Base-by-base conservation (phyloP, 2,888 invertebrate genomes). In the Nemurella pictetii region DNA sequence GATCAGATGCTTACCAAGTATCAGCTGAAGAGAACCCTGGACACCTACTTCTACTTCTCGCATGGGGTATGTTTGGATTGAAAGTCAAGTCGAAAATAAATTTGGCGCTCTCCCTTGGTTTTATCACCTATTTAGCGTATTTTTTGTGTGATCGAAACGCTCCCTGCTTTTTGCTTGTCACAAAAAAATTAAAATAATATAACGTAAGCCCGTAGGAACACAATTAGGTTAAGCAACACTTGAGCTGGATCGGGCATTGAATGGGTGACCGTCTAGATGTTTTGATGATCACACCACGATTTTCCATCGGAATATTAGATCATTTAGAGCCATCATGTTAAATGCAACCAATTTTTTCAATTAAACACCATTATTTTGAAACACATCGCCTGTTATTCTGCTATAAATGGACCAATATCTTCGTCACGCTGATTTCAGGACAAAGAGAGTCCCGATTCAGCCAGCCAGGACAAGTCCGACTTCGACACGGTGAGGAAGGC, bases 21-120 rank as follows among this genome's bases (percentile, higher is more conserved):
- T 85, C 92, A 93, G 83, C 92, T 98, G 84, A 94, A 94, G 84
- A 92, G 94, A 86, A 93, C 94, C 85, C 91, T 95, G 5, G 93
- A 94, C 83, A 92, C 92, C 0, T 97, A 96, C 89, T 94, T 94
- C 89, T 98, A 97, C 89, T 92, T 97, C 20, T 94, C 93, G 80
- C 95, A 96, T 89, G 92, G 93, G 89, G 97, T 97, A 90, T 92
- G 93, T 88, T n/a, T n/a, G 29, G 25, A 28, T 0, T 15, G 27
- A 80, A 73, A 30, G 74, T 15, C 1, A 55, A 27, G 29, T 85
- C n/a, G n/a, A n/a, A n/a, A n/a, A n/a, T n/a, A n/a, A n/a, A n/a
- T n/a, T n/a, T n/a, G n/a, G n/a, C n/a, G n/a, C n/a, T n/a, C n/a
- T n/a, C n/a, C n/a, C n/a, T n/a, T n/a, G n/a, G n/a, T n/a, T n/a